Evolutionary conservation across 2,797 vertebrate species (phyloP).

Genomic region (Todus mexicanus): DNA sequence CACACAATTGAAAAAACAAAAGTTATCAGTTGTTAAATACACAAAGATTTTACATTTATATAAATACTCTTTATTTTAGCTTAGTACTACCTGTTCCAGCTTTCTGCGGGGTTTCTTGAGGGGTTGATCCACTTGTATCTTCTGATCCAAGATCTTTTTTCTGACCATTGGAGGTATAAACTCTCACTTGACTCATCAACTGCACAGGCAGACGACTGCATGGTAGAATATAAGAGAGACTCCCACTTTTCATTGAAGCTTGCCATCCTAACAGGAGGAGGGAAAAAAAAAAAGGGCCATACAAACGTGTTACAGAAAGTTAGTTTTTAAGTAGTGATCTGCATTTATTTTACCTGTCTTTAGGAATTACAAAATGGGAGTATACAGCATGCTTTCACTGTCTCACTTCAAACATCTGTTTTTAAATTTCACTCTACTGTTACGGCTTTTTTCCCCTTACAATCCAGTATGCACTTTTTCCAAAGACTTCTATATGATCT

Average conservation of each 20-base stretch:
- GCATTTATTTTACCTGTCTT: not conserved
- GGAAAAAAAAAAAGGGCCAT: not conserved
- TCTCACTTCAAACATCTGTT: not conserved
- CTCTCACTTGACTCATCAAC: constrained; percentile 78
- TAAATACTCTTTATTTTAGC: not conserved
- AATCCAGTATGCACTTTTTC: not conserved
- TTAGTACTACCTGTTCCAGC: constrained; percentile 56
- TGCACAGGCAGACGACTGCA: constrained; percentile 74
- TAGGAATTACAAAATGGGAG: not conserved
- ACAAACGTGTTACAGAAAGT: not conserved
- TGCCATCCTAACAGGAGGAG: constrained; percentile 79
- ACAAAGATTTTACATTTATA: not conserved
- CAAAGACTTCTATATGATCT: not conserved
- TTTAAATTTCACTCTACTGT: not conserved
- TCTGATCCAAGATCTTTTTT: constrained; percentile 77
- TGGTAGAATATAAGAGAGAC: constrained; percentile 72
- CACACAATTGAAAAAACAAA: not conserved
- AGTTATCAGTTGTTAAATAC: not conserved
- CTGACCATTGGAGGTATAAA: constrained; percentile 82
- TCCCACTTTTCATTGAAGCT: constrained; percentile 71
- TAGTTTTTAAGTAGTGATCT: not conserved
- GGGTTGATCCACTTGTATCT: not conserved
- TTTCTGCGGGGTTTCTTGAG: constrained; percentile 16
- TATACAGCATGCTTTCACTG: not conserved
- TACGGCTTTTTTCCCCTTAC: not conserved